Evolutionary conservation across 2,113 vertebrate genomes (phyloP), one percentile per base, ranked within the genome.

Genomic region (Forbesichthys agassizii): DNA sequence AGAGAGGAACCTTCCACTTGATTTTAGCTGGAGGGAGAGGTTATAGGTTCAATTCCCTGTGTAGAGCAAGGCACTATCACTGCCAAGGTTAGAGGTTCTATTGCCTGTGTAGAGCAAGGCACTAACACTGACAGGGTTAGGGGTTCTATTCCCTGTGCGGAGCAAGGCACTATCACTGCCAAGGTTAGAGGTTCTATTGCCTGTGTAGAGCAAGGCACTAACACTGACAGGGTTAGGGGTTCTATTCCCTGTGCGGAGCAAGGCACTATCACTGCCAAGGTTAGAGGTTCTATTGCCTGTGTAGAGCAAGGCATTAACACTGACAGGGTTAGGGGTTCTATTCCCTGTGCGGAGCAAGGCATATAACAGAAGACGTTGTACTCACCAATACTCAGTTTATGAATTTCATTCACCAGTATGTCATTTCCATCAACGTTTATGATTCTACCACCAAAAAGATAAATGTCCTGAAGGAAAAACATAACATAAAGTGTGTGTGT

Each of bases 1-100:
- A 93, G 66, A 95, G 85, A 16, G 90, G 89, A 14, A 93, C 85
- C 76, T 95, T 95, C 90, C 92, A 93, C 81, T 95, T 95, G 69
- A 88, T 91, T 67, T 93, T 93, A 53, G 87, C 91, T 94, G 79
- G 53, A 82, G 66, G 64, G 33, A 75, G 16, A 84, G 46, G 56
- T 27, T 33, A 27, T 12, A 11, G 33, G 27, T 11, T 12, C 10
- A 11, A 33, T 12, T 42, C 36, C 36, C 36, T 42, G 36, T 42
- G 36, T 42, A 6, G 36, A 42, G 36, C 36, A 42, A 42, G 36
- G 36, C 36, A 42, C 36, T 42, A 8, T 1, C 36, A 42, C 36
- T 42, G 36, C 2, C 36, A 42, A 2, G 36, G 36, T 42, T 42
- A 42, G 36, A 5, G 36, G 4, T 42, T 42, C 36, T 42, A 42